Evolutionary conservation across 2,888 invertebrate genomes (phyloP), one percentile per base, ranked within the genome.

Genomic region (Caenorhabditis sp.): DNA sequence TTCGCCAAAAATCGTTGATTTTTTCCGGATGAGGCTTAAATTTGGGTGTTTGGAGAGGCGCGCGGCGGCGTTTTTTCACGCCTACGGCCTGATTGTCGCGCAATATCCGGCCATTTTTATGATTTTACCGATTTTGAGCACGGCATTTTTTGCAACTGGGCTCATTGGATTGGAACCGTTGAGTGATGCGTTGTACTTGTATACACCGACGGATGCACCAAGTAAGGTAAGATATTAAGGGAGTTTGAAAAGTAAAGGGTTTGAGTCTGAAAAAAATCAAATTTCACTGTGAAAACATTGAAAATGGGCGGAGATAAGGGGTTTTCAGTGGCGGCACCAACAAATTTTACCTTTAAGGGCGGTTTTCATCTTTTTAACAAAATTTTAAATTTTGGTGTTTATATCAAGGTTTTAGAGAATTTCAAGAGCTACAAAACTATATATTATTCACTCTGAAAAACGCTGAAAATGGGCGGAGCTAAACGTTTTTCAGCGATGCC

Each of bases 161-260:
- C 63, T 80, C 2, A 57, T 80, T 60, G 76, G 75, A n/a, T 68
- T 81, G 43, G 76, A 70, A 21, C 78, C 81, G 0, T 57, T 85
- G 14, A 72, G 78, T n/a, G 85, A 85, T 68, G 85, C 85, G 43
- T 64, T 83, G 7, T 84, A 83, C 60, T 73, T 85, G 43, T 85
- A 82, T 74, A 85, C 85, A 14, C 85, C 85, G 8, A 81, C 78
- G 1, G 82, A 82, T 69, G 83, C 85, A 2, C 83, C 82, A 0
- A 80, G 80, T 36, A 83, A 84, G 61, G 73, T 70, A n/a, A 69
- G 78, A n/a, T n/a, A n/a, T n/a, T n/a, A n/a, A n/a, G n/a, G n/a
- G n/a, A n/a, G n/a, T n/a, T n/a, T n/a, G n/a, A n/a, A n/a, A n/a
- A n/a, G n/a, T n/a, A n/a, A n/a, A n/a, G n/a, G n/a, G n/a, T n/a